Evolutionary conservation across 2,113 vertebrate species (phyloP).

Genomic region (Bufo bufo): DNA sequence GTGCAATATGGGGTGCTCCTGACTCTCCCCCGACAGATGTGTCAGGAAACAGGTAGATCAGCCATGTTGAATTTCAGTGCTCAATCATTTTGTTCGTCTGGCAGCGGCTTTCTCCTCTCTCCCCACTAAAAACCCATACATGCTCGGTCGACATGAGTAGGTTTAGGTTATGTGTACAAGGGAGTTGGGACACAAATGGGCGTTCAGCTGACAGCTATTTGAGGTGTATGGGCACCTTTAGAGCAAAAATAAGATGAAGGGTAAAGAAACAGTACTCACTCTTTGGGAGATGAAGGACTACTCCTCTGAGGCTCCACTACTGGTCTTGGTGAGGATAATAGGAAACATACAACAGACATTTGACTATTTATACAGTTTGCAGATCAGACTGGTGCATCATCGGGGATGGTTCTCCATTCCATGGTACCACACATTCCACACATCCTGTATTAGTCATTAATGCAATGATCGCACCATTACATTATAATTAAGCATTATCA

Average conservation of each 20-base stretch:
- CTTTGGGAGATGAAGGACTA: not conserved
- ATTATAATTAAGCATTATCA: conserved; percentile 25
- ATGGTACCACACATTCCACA: not conserved
- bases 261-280: conserved; percentile 14
- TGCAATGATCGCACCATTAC: not conserved
- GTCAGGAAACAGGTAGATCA: too few species aligned
- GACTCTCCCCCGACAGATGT: too few species aligned
- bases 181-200: too few species aligned
- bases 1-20: not conserved
- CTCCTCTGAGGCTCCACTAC: not conserved
- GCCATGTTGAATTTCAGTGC: too few species aligned
- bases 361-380: conserved; percentile 36
- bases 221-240: too few species aligned
- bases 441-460: conserved; percentile 15
- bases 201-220: too few species aligned
- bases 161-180: too few species aligned
- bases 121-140: too few species aligned
- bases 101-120: too few species aligned
- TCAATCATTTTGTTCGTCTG: too few species aligned
- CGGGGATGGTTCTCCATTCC: not conserved
- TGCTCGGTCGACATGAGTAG: too few species aligned
- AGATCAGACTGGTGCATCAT: not conserved
- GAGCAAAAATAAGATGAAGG: not conserved
- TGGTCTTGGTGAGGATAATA: not conserved
- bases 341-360: not conserved